Evolutionary conservation across 2,113 vertebrate species (phyloP).

Genomic region (Chinchilla lanigera): DNA sequence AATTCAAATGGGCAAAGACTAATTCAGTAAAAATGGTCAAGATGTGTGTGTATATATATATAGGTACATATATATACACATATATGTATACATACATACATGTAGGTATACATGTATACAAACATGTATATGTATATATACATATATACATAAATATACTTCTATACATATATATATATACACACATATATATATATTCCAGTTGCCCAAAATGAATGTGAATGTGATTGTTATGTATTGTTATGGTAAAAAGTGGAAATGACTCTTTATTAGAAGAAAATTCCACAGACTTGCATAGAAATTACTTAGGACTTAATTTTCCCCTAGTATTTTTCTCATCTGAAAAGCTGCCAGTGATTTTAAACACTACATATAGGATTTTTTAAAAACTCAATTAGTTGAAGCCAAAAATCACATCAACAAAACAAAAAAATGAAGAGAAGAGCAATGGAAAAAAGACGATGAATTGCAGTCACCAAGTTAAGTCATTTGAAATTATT

Average conservation of each 20-base stretch:
- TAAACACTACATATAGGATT: too few species aligned
- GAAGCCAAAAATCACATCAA: conserved; percentile 37
- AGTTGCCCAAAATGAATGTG: background rate
- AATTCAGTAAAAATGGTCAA: background rate
- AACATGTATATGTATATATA: too few species aligned
- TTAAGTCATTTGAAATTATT: conserved; percentile 28
- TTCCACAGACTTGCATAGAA: background rate
- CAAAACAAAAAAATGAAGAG: conserved; percentile 23
- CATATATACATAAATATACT: too few species aligned
- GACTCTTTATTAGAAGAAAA: conserved; percentile 15
- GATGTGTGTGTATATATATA: background rate
- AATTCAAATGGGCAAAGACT: background rate
- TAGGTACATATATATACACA: background rate
- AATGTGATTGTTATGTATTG: background rate
- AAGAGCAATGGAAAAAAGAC: background rate
- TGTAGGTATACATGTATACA: too few species aligned
- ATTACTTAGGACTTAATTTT: conserved; percentile 17
- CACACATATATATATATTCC: background rate
- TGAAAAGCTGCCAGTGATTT: conserved; percentile 6
- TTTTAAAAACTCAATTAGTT: background rate
- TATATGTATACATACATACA: too few species aligned
- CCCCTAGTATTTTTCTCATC: background rate
- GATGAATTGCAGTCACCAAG: conserved; percentile 20
- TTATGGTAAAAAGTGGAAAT: background rate
- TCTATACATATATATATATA: too few species aligned